phyloP scores from a whole-genome alignment of 2,113 vertebrate species.

The Morone chrysops region DNA sequence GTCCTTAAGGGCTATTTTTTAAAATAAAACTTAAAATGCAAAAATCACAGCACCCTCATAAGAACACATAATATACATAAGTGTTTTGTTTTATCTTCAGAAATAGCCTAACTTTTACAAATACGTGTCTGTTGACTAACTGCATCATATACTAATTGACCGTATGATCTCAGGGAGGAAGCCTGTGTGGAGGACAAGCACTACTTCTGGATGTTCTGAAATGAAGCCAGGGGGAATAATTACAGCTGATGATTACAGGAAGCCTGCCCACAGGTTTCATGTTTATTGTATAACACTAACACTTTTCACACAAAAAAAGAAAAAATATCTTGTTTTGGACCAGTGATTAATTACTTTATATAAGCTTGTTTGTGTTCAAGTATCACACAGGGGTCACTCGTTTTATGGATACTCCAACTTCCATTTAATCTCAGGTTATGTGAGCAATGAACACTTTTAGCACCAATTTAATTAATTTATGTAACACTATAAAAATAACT shows the following conservation, averaged over 20 bases:
- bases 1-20: neutral
- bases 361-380: neutral
- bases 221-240: neutral
- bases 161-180: neutral
- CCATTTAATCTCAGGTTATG: conserved; percentile 30
- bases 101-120: neutral
- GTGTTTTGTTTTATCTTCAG: neutral
- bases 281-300: neutral
- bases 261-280: neutral
- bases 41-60: neutral
- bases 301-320: neutral
- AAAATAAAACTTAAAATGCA: neutral
- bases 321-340: neutral
- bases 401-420: neutral
- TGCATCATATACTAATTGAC: too few relatives aligned
- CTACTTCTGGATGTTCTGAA: neutral
- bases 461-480: neutral
- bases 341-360: neutral
- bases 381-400: neutral
- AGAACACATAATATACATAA: too few relatives aligned
- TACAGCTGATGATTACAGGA: neutral
- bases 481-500: conserved; percentile 8
- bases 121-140: neutral
- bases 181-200: neutral
- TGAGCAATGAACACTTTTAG: conserved; percentile 1